Conservation (phyloP, 2,113 vertebrate genomes). For the Uria aalge region DNA sequence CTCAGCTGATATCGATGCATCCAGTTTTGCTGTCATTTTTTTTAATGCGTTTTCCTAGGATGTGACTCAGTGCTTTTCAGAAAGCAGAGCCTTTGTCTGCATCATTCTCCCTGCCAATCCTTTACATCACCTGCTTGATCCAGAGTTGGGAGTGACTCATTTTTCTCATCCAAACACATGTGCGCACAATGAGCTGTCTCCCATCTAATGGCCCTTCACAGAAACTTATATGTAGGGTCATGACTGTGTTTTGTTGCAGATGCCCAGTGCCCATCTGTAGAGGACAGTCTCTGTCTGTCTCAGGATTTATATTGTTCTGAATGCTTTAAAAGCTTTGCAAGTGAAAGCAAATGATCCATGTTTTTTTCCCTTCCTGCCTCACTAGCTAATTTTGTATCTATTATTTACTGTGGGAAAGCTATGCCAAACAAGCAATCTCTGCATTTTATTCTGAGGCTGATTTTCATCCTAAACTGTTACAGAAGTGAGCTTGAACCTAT, state of each 20-base stretch:
- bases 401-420: conserved; percentile 61
- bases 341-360: conserved; percentile 39
- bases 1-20: background rate
- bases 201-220: conserved; percentile 53
- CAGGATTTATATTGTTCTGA: conserved; percentile 57
- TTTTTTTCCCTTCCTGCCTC: conserved; percentile 15
- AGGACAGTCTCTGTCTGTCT: conserved; percentile 55
- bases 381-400: conserved; percentile 50
- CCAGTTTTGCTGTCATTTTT: conserved; percentile 17
- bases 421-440: conserved; percentile 32
- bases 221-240: conserved; percentile 62
- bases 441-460: conserved; percentile 1
- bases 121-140: conserved; percentile 61
- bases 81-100: conserved; percentile 48
- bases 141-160: conserved; percentile 59
- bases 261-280: conserved; percentile 54
- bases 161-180: conserved; percentile 62
- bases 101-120: conserved; percentile 53
- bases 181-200: conserved; percentile 58
- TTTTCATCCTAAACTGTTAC: background rate
- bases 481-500: background rate
- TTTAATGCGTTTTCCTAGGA: conserved; percentile 2
- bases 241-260: conserved; percentile 52
- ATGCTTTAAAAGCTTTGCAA: conserved; percentile 51
- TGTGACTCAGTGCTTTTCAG: conserved; percentile 64